Evolutionary conservation across 2,113 vertebrate species (phyloP).

Genomic region (Mirounga angustirostris): DNA sequence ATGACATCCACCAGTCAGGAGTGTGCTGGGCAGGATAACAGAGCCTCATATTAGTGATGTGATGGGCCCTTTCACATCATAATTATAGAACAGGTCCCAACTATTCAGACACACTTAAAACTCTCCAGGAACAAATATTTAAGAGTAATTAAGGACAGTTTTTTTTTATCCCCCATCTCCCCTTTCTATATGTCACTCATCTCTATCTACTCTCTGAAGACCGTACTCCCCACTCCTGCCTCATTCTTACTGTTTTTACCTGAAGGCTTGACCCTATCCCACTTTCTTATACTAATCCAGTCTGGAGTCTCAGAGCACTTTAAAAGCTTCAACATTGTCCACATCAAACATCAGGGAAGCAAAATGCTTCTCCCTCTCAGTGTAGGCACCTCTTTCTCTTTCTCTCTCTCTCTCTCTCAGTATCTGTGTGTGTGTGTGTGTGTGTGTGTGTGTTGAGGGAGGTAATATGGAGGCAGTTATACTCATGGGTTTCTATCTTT

Average conservation of each 20-base stretch:
- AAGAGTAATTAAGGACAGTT: neutral
- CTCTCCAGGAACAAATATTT: neutral
- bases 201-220: conserved; percentile 18
- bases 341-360: neutral
- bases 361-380: neutral
- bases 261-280: neutral
- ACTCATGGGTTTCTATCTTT: neutral
- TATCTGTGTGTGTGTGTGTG: neutral
- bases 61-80: neutral
- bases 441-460: neutral
- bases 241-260: neutral
- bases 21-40: neutral
- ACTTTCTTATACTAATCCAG: neutral
- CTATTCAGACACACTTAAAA: neutral
- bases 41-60: neutral
- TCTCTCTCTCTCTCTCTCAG: neutral
- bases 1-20: neutral
- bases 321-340: neutral
- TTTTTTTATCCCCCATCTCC: neutral
- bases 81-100: neutral
- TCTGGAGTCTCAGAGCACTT: neutral
- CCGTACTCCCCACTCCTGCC: neutral
- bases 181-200: neutral
- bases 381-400: neutral
- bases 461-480: neutral